Conservation (phyloP, 2,888 invertebrate species). For the Cancer borealis region DNA sequence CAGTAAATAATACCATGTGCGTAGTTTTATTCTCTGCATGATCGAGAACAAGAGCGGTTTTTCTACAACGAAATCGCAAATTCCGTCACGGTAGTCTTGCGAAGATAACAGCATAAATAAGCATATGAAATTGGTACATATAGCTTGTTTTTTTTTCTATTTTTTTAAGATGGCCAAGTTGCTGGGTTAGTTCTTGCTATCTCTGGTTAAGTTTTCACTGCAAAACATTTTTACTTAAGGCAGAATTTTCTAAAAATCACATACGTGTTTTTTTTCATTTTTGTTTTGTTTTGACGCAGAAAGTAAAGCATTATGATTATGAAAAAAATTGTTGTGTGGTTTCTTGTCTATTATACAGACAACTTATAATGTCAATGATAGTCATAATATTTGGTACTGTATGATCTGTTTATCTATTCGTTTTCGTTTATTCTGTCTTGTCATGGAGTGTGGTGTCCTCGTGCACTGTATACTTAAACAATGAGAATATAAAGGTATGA, state of each 20-base stretch:
- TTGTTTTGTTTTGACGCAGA: neutral
- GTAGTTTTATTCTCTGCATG: neutral
- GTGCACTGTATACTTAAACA: no score
- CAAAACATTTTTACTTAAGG: constrained; percentile 5
- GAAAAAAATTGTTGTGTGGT: neutral
- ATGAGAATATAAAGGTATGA: no score
- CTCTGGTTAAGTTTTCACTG: neutral
- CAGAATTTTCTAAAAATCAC: neutral
- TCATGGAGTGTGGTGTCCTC: no score
- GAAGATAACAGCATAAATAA: neutral
- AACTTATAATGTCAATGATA: no score
- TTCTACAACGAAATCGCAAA: neutral
- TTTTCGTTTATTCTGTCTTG: no score
- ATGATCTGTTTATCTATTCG: neutral
- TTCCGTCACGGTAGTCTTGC: neutral
- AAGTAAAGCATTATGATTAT: neutral
- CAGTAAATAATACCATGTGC: neutral
- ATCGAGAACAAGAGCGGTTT: neutral
- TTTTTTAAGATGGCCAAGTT: neutral
- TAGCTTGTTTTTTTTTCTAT: neutral
- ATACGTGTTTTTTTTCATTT: neutral
- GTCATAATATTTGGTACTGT: no score
- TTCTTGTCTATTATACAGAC: no score
- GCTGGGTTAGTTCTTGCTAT: neutral
- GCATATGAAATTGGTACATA: constrained; percentile 12